A percentile compares a stretch with the other conserved stretches of the same genome.
Conservation (phyloP, 2,797 vertebrate species). For the Pampus argenteus region DNA sequence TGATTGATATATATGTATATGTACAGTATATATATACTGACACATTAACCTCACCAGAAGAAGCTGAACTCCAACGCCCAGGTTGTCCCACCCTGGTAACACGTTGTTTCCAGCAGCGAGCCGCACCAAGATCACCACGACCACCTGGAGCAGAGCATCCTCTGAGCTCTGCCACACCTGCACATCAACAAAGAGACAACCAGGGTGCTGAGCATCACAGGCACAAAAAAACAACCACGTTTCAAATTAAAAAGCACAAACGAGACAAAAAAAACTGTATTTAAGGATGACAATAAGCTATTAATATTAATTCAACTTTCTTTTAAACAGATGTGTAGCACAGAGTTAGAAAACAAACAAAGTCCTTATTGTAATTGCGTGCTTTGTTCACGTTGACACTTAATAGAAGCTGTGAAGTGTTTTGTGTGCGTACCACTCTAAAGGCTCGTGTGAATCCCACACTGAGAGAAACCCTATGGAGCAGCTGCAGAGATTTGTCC, state of each 20-base stretch:
- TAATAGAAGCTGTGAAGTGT: neutral
- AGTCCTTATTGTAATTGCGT: neutral
- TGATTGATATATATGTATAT: no score
- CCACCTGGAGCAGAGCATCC: slow-evolving; percentile 91
- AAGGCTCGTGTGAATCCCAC: slow-evolving; percentile 96
- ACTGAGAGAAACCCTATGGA: slow-evolving; percentile 89
- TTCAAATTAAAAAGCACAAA: slow-evolving; percentile 1
- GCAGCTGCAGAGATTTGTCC: slow-evolving; percentile 89
- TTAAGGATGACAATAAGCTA: neutral
- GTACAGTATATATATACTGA: no score
- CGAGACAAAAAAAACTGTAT: neutral
- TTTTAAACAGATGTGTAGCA: slow-evolving; percentile 7
- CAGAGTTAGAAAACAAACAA: slow-evolving; percentile 4
- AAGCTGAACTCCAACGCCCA: slow-evolving; percentile 93
- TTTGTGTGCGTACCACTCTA: slow-evolving; percentile 87
- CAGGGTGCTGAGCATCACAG: neutral
- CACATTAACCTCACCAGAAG: slow-evolving; percentile 87
- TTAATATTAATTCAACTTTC: neutral
- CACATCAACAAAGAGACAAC: slow-evolving; percentile 38
- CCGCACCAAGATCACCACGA: slow-evolving; percentile 86
- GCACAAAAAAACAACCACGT: slow-evolving; percentile 3
- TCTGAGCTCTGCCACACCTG: slow-evolving; percentile 98
- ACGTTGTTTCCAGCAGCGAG: slow-evolving; percentile 80
- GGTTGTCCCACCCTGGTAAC: slow-evolving; percentile 87
- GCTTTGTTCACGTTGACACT: neutral